A percentile compares a stretch with the other conserved stretches of the same genome.
Evolutionary conservation across 2,797 vertebrate species (phyloP).

Genomic region (Mus caroli): DNA sequence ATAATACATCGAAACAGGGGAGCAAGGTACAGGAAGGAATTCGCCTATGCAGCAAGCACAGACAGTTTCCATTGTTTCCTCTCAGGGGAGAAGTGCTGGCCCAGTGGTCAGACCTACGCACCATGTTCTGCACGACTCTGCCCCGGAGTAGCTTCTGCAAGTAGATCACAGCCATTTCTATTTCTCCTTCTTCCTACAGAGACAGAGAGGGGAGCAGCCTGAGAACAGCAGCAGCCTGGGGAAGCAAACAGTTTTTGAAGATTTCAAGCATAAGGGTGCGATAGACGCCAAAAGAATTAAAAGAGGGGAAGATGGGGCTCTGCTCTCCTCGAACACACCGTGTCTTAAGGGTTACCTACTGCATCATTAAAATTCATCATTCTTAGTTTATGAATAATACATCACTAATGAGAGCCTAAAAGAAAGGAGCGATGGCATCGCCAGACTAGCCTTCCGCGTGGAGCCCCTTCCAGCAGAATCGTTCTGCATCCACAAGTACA

Average conservation of each 20-base stretch:
- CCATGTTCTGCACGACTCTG: constrained; percentile 93
- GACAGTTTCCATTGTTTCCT: background rate
- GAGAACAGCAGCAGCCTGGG: constrained; percentile 1
- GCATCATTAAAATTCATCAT: background rate
- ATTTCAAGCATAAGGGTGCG: constrained; percentile 27
- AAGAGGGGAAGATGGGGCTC: background rate
- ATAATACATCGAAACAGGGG: background rate
- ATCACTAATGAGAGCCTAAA: constrained; percentile 15
- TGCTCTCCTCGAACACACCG: background rate
- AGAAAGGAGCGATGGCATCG: background rate
- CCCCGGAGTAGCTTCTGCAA: constrained; percentile 96
- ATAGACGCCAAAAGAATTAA: background rate
- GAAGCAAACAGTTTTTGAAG: constrained; percentile 35
- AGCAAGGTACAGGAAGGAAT: background rate
- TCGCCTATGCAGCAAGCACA: background rate
- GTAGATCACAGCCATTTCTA: constrained; percentile 92
- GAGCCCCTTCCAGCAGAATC: constrained; percentile 14
- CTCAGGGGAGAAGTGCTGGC: constrained; percentile 19
- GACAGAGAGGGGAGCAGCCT: constrained; percentile 31
- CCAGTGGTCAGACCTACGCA: constrained; percentile 78
- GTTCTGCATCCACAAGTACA: constrained; percentile 46
- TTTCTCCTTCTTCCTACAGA: constrained; percentile 93
- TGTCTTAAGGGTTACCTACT: constrained; percentile 14
- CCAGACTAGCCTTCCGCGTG: background rate
- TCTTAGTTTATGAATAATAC: constrained; percentile 2